Conservation (phyloP, 2,113 vertebrate species). For the Origma solitaria region DNA sequence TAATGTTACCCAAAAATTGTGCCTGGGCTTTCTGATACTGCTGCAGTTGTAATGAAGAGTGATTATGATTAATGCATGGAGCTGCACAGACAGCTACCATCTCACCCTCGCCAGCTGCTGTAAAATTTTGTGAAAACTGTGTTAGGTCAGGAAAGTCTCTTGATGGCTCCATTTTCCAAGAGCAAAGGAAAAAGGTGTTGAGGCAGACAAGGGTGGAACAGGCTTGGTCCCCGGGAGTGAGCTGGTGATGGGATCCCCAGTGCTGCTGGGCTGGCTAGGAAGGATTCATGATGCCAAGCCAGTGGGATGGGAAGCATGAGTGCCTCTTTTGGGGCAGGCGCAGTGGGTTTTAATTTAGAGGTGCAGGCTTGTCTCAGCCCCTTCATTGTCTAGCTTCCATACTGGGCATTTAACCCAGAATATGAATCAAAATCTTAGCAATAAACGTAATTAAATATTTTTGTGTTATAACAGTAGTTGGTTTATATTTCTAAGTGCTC, state of each 20-base stretch:
- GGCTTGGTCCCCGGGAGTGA: rapidly evolving
- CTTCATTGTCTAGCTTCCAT: not conserved
- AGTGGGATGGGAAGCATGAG: rapidly evolving
- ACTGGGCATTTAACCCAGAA: not conserved
- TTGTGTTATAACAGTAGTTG: not conserved
- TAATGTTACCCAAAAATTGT: not conserved
- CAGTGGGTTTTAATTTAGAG: not conserved
- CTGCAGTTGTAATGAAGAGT: not conserved
- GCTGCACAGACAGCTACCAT: not conserved
- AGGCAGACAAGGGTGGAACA: not conserved
- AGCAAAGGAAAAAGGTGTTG: not conserved
- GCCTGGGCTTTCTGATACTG: not conserved
- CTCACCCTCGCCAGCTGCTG: not conserved
- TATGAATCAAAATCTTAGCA: not conserved
- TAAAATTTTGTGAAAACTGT: not conserved
- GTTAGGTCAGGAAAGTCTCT: not conserved
- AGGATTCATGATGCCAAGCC: not conserved
- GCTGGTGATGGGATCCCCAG: not conserved
- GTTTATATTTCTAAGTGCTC: not conserved
- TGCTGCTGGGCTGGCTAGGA: not conserved
- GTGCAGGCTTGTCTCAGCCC: not conserved
- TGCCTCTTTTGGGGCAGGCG: not conserved
- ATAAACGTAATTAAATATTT: not conserved
- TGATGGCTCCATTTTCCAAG: not conserved
- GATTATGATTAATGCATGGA: not conserved